A percentile compares a stretch with the other conserved stretches of the same genome.
Conservation (phyloP, 2,888 invertebrate species). For the Melinopterus prodromus region DNA sequence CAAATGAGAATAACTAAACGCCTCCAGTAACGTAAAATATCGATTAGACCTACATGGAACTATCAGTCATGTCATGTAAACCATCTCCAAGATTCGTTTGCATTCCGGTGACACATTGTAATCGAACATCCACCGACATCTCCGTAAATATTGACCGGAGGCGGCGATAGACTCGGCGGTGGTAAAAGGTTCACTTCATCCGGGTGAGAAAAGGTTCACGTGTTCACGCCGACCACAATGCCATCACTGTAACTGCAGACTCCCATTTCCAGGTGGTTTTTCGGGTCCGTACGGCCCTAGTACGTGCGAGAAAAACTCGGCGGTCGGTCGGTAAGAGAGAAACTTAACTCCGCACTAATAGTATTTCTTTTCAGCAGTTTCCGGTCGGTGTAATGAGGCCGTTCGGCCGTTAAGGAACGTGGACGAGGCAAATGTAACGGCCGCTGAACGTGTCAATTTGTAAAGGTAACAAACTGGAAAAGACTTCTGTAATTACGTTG, state of each 20-base stretch:
- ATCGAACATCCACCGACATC: not conserved
- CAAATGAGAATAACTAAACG: no score
- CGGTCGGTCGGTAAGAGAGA: conserved; percentile 36
- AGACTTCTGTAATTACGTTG: conserved; percentile 58
- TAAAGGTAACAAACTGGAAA: conserved; percentile 59
- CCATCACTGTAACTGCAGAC: not conserved
- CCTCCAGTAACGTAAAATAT: not conserved
- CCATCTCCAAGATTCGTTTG: not conserved
- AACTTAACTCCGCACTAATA: conserved; percentile 50
- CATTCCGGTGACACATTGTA: not conserved
- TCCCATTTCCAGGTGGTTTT: not conserved
- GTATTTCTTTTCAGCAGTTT: conserved; percentile 56
- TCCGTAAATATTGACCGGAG: not conserved
- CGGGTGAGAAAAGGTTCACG: not conserved
- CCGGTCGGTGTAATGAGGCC: conserved; percentile 53
- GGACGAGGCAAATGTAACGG: conserved; percentile 48
- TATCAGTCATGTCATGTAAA: not conserved
- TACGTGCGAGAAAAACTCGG: conserved; percentile 36
- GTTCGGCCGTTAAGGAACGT: conserved; percentile 45
- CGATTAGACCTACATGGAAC: not conserved
- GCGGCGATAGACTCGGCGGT: not conserved
- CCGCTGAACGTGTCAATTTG: conserved; percentile 58
- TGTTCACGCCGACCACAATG: not conserved
- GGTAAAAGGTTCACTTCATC: not conserved
- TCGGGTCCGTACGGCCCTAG: not conserved